Conservation (phyloP, 1,140 invertebrate species). For the Lithobius niger region DNA sequence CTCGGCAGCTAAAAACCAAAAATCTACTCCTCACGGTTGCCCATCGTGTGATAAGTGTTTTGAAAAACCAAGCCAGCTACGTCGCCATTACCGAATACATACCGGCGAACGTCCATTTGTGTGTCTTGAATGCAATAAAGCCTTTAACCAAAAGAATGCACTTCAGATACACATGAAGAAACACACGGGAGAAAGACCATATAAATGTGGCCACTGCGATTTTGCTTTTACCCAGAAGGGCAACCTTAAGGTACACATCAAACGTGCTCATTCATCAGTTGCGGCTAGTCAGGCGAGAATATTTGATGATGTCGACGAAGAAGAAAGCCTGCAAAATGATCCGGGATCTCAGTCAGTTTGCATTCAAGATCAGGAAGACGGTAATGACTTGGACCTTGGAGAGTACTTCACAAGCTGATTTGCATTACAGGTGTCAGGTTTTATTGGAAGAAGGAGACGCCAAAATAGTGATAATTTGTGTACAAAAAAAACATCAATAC, state of each 20-base stretch:
- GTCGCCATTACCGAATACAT: constrained; percentile 32
- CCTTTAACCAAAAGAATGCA: constrained; percentile 34
- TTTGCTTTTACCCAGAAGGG: constrained; percentile 54
- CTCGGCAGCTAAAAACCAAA: background rate
- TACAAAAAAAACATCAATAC: too few species aligned
- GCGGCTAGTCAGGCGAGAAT: background rate
- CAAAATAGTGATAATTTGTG: too few species aligned
- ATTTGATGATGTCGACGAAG: background rate
- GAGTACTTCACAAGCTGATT: background rate
- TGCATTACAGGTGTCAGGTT: too few species aligned
- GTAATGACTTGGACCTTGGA: background rate
- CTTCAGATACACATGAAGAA: constrained; percentile 35
- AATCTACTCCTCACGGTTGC: constrained; percentile 43
- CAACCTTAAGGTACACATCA: constrained; percentile 45
- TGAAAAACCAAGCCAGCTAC: constrained; percentile 72
- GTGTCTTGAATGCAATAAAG: constrained; percentile 36
- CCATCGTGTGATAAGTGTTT: constrained; percentile 82
- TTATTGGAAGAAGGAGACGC: too few species aligned
- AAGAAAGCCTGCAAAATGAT: background rate
- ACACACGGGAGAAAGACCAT: constrained; percentile 64
- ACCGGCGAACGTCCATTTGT: constrained; percentile 38
- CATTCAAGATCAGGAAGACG: background rate
- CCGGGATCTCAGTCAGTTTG: background rate
- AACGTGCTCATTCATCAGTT: constrained; percentile 34
- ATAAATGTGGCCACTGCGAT: constrained; percentile 65